Evolutionary conservation across 2,888 invertebrate genomes (phyloP), one percentile per base, ranked within the genome.

Genomic region (Lasioglossum pauxillum): DNA sequence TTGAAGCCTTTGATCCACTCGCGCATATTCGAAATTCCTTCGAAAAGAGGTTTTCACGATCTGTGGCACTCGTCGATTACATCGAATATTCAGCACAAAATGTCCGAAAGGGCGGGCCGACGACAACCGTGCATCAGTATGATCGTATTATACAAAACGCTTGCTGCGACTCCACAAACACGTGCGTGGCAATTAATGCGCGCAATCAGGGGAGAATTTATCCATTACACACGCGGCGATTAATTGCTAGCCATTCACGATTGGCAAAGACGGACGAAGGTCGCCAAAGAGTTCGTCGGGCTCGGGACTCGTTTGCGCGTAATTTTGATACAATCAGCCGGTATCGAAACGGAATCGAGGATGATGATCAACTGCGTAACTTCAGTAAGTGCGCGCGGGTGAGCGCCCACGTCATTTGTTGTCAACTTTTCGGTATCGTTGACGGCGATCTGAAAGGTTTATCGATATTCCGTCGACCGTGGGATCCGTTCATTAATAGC

Each of bases 121-220:
- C n/a, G 53, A 64, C 49, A 76, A 72, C 57, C 41, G 57, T 19
- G 44, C 79, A 19, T 27, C 79, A 7, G 44, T 46, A 46, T 86
- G 82, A 86, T 80, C 86, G 53, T 10, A 49, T 81, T 78, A 74
- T 77, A 57, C 53, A 16, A 46, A 41, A 19, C 69, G 60, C 53
- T 53, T 69, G 38, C 14, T 41, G 57, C 35, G 38, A 71, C 35
- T 64, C 72, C 44, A 16, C 41, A 74, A 49, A 69, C 35, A 75
- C 60, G 35, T 73, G 81, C 72, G 31, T 35, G 31, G 38, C 46
- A 31, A 35, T 69, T 69, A 82, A 80, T 38, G 78, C 74, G 10
- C 73, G 64, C 83, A 88, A 88, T 90, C 90, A 84, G 75, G 44
- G 82, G 76, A 78, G 78, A 86, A 88, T 89, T 84, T 80, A 73